Base-by-base conservation (phyloP, 2,797 vertebrate species). In the Poeciliopsis infans region DNA sequence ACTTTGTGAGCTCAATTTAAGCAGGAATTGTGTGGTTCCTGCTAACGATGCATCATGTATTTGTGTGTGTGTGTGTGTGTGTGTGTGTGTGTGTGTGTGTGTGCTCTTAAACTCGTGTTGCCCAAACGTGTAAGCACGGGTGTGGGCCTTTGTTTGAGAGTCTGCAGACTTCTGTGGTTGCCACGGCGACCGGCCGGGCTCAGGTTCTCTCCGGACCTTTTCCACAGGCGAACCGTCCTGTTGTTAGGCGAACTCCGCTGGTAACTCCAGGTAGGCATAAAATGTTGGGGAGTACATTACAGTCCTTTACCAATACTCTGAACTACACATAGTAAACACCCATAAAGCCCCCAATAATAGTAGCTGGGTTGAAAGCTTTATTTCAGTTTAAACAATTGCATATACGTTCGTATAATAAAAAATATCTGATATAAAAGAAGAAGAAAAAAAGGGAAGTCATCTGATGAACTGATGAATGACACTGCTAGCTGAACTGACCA, bases 381-480 rank as follows among this genome's bases (percentile, higher is more conserved):
- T 90, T 91, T 72, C 76, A 2, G 36, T 84, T 85, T 81, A 86
- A 87, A 85, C 8, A 79, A n/a, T 10, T 71, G 0, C 25, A 76
- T 39, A 83, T 25, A 66, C n/a, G 11, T 71, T 18, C 23, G 7
- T 2, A 78, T 28, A 23, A 75, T 7, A 7, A 55, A 11, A n/a
- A 76, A 20, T 13, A 23, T 16, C 11, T 25, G 3, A 55, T 20
- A n/a, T 31, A 5, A 66, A 25, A 64, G 1, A 73, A 64, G 1
- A 73, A 25, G 31, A 31, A 31, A 31, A 31, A 31, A 31, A 69
- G 6, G 49, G 20, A 55, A n/a, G 25, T 8, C 53, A 99, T 83
- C 98, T 96, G 86, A 99, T 99, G 16, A 95, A 94, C 83, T 98
- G 97, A 84, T 97, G 97, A 80, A 98, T 97, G 57, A 96, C 96